A percentile compares a stretch with the other conserved stretches of the same genome.
These are phyloP conservation scores for Malthinus flaveolus DNA, from an alignment of 2,888 invertebrate genomes.

Conservation along the genomic window DNA sequence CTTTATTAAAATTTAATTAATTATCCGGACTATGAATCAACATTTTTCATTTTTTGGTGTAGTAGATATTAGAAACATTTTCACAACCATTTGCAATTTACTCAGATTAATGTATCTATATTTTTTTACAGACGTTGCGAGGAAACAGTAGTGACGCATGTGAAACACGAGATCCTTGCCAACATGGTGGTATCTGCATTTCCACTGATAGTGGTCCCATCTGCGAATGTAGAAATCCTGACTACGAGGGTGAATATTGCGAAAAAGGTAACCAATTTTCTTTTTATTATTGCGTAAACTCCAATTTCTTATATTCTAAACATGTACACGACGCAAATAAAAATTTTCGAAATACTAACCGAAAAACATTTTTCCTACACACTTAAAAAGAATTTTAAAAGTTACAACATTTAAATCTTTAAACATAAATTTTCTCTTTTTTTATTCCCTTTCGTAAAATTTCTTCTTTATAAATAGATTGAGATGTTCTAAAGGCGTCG, in stretches of 20 bases:
- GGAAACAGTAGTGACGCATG: slow-evolving; percentile 82
- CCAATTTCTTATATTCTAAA: not conserved
- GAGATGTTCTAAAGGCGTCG: no score
- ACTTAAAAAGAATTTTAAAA: no score
- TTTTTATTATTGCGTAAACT: not conserved
- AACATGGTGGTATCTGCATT: slow-evolving; percentile 94
- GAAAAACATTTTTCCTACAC: no score
- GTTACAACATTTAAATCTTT: no score
- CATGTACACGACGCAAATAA: not conserved
- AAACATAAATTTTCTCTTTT: no score
- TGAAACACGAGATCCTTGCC: slow-evolving; percentile 88
- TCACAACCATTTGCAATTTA: no score
- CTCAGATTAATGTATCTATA: not conserved
- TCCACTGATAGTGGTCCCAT: slow-evolving; percentile 93
- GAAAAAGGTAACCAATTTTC: slow-evolving; percentile 77
- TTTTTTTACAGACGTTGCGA: slow-evolving; percentile 53
- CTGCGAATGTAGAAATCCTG: slow-evolving; percentile 92
- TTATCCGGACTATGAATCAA: no score
- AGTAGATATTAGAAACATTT: no score
- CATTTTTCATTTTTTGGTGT: no score
- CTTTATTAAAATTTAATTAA: no score
- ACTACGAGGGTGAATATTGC: slow-evolving; percentile 92
- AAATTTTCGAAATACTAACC: not conserved
- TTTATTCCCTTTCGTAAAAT: no score
- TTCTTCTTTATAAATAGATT: no score